Conservation (phyloP, 2,888 invertebrate genomes). For the Nephrotoma appendiculata region DNA sequence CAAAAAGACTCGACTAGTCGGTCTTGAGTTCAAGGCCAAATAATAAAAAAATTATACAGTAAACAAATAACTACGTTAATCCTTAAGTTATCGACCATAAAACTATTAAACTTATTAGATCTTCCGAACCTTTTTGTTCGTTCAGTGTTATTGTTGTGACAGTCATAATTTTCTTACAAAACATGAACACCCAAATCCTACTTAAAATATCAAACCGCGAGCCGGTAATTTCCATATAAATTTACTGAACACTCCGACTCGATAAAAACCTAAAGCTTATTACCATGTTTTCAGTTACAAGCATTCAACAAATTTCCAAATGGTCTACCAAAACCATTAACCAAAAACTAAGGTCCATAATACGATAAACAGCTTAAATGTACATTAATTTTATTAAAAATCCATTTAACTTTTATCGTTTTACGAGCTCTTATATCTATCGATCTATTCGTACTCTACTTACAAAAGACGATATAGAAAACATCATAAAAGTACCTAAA, state of each 20-base stretch:
- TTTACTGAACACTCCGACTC: neutral
- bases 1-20: no score
- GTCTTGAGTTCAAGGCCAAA: no score
- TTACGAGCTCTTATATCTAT: neutral
- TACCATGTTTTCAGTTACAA: neutral
- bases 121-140: neutral
- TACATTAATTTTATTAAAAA: neutral
- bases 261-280: neutral
- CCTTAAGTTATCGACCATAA: neutral
- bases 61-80: neutral
- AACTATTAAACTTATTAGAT: neutral
- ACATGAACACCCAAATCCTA: neutral
- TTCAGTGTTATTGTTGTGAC: neutral
- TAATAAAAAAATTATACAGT: neutral
- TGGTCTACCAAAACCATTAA: neutral
- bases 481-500: neutral
- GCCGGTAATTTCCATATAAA: neutral
- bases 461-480: neutral
- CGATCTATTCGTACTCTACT: no score
- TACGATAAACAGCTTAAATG: neutral
- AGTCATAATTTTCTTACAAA: neutral
- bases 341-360: neutral
- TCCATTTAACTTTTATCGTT: neutral
- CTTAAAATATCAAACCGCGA: neutral
- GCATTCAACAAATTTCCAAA: neutral